Evolutionary conservation across 2,797 vertebrate species (phyloP), one percentile per base, ranked within the genome.

Genomic region (Uromys caudimaculatus): DNA sequence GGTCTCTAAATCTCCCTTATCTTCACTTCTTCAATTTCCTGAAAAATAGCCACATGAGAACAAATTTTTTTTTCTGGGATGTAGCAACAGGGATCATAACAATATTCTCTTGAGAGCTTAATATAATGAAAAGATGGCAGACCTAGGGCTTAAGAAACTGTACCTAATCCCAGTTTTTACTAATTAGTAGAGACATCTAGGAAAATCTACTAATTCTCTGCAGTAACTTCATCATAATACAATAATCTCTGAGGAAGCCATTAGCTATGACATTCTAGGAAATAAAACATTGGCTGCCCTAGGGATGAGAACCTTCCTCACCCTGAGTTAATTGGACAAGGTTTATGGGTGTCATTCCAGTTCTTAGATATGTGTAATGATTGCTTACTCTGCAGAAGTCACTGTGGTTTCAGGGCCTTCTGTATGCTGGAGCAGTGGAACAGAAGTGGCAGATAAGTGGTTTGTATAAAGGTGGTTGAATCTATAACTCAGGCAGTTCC

Each of bases 21-120:
- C 92, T 93, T 91, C 69, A 94, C 47, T 92, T 97, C 83, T 96
- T 97, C 94, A 88, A 94, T 92, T 97, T 96, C 93, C 90, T 96
- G 92, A 93, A 89, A 94, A 93, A 91, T 62, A 64, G 62, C 69
- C 23, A 89, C 75, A 91, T 6, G 62, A 95, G 73, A 94, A 62
- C 38, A 96, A 96, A 77, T 84, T 92, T 83, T 91, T 89, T 79
- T 75, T 50, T 14, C 44, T 95, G 62, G 1, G 41, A 41, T 89
- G 6, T 81, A 93, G 71, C 64, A 93, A 87, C 44, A 96, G 79
- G 38, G 9, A 90, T 93, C 90, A 95, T 83, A 95, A 79, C 35
- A 95, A 86, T 75, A 92, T 58, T 94, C 84, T 73, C 58, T 90
- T 93, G 79, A 96, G 71, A 92, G 54, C 23, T 93, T 93, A 95